Percentiles rank a stretch among this genome's conserved stretches.
These are phyloP conservation scores for Ginglymostoma cirratum DNA, from an alignment of 2,113 vertebrate species.

Conservation along the genomic window DNA sequence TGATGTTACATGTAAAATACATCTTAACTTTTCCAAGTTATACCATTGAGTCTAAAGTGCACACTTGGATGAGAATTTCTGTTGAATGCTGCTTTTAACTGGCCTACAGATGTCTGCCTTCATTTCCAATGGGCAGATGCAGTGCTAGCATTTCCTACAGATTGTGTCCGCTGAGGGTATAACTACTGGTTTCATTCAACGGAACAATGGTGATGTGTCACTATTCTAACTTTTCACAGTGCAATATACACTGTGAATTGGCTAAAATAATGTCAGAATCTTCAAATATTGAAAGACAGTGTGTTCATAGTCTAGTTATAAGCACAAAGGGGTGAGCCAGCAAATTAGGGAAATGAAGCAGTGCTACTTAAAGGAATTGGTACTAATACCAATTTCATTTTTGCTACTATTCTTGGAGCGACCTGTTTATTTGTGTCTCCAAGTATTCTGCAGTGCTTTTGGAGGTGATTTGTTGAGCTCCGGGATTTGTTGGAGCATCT, in stretches of 20 bases:
- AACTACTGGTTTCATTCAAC: background rate
- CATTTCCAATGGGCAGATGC: background rate
- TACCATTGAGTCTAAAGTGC: background rate
- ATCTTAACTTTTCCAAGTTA: background rate
- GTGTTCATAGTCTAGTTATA: background rate
- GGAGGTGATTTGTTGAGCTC: no score
- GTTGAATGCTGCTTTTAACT: background rate
- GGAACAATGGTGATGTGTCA: background rate
- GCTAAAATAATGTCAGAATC: background rate
- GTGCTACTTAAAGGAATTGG: background rate
- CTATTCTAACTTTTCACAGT: background rate
- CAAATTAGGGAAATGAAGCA: background rate
- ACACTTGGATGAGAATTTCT: background rate
- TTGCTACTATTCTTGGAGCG: no score
- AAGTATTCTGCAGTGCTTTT: background rate
- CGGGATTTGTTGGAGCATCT: no score
- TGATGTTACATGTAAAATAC: background rate
- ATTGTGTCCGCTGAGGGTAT: background rate
- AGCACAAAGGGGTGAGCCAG: background rate
- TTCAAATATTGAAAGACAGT: background rate
- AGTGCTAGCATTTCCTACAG: background rate
- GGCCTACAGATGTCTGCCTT: background rate
- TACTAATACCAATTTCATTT: background rate
- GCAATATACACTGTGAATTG: background rate
- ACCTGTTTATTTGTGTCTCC: no score